A percentile compares a stretch with the other conserved stretches of the same genome.
Evolutionary conservation across 1,140 invertebrate species (phyloP).

Genomic region (Nomia melanderi): DNA sequence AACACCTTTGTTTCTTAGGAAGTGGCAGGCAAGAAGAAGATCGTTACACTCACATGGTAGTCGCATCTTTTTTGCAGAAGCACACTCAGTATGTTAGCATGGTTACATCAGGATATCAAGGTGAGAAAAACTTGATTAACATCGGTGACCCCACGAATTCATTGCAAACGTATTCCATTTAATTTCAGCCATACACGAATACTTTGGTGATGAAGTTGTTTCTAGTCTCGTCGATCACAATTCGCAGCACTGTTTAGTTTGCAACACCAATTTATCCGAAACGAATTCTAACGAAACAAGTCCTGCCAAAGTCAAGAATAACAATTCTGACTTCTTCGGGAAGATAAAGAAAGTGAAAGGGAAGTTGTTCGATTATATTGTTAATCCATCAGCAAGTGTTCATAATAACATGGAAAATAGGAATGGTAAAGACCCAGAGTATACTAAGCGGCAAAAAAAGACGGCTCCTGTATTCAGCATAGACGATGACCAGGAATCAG

Average conservation of each 20-base stretch:
- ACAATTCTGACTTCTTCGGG: conserved; percentile 86
- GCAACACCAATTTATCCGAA: conserved; percentile 83
- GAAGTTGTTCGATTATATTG: conserved; percentile 96
- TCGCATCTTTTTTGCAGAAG: conserved; percentile 97
- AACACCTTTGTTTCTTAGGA: conserved; percentile 98
- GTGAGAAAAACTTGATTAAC: conserved; percentile 63
- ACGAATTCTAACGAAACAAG: conserved; percentile 77
- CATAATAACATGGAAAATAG: conserved; percentile 85
- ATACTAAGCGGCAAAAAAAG: conserved; percentile 92
- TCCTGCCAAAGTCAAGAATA: conserved; percentile 75
- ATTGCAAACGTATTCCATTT: conserved; percentile 2
- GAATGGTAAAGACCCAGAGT: conserved; percentile 88
- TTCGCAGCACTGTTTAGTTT: conserved; percentile 89
- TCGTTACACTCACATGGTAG: conserved; percentile 98
- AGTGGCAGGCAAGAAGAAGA: conserved; percentile 97
- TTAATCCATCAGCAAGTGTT: conserved; percentile 87
- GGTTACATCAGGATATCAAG: conserved; percentile 94
- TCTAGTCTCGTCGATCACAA: conserved; percentile 92
- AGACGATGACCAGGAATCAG: conserved; percentile 92
- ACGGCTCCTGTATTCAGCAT: conserved; percentile 97
- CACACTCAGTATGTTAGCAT: conserved; percentile 96
- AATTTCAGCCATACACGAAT: conserved; percentile 88
- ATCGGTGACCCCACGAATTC: not conserved
- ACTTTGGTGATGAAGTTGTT: conserved; percentile 89
- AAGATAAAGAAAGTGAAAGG: conserved; percentile 94